phyloP scores from a whole-genome alignment of 2,797 vertebrate species.

The Rhodeus uyekii region DNA sequence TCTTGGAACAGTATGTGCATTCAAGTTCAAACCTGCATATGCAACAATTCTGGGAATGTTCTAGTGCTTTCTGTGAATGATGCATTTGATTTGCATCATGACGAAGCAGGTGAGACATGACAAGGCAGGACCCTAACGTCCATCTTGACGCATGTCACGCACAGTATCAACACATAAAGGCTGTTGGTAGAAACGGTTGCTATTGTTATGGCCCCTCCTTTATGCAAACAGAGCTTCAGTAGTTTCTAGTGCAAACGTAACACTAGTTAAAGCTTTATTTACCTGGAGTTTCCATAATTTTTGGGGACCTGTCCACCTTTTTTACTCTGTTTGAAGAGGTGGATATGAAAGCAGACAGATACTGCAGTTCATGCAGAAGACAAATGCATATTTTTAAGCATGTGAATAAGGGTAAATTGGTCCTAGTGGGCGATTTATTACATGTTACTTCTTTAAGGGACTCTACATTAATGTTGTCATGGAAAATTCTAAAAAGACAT shows the following conservation, averaged over 20 bases:
- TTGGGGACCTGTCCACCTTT: not conserved
- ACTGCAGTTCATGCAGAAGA: not conserved
- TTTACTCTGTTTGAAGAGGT: not conserved
- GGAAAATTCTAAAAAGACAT: conserved; percentile 7
- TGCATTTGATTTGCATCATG: not conserved
- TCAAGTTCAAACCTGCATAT: not conserved
- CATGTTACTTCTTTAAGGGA: not conserved
- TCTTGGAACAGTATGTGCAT: not conserved
- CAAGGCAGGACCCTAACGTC: not conserved
- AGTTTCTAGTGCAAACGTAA: conserved; percentile 62
- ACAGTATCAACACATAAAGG: conserved; percentile 50
- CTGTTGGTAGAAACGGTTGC: conserved; percentile 68
- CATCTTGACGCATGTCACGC: conserved; percentile 1
- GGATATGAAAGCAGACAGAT: not conserved
- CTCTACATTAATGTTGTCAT: not conserved
- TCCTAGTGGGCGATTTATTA: not conserved
- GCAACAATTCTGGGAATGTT: not conserved
- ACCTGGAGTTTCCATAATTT: conserved; percentile 58
- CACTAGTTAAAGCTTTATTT: conserved; percentile 12
- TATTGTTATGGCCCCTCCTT: conserved; percentile 55
- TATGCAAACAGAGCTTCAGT: conserved; percentile 64
- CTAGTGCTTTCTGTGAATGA: not conserved
- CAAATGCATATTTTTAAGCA: not conserved
- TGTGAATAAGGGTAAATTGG: not conserved
- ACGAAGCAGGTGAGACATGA: not conserved